phyloP scores from a whole-genome alignment of 2,888 invertebrate genomes.

The Tinea pellionella region DNA sequence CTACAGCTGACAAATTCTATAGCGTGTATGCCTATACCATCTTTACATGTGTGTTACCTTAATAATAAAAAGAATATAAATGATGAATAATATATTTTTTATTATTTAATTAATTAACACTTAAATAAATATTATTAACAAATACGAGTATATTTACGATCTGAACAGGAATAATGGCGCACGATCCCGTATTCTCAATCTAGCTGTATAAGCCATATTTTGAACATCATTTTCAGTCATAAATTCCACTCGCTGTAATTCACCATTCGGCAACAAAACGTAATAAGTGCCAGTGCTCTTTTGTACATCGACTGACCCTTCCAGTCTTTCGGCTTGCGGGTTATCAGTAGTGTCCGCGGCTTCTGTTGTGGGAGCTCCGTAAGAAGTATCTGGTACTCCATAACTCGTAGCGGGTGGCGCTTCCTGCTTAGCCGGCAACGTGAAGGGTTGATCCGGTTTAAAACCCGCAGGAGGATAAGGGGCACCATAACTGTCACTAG shows the following conservation, averaged over 20 bases:
- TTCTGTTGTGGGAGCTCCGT: slow-evolving; percentile 22
- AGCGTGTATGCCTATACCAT: no score
- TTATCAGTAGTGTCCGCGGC: slow-evolving; percentile 31
- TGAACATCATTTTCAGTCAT: slow-evolving; percentile 55
- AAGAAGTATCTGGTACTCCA: slow-evolving; percentile 25
- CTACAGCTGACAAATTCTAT: no score
- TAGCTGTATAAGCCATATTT: slow-evolving; percentile 73
- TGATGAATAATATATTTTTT: no score
- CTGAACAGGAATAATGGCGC: slow-evolving; percentile 29
- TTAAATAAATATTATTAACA: no score
- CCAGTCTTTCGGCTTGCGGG: slow-evolving; percentile 40
- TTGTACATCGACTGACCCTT: slow-evolving; percentile 46
- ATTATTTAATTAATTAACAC: no score
- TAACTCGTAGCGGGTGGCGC: slow-evolving; percentile 34
- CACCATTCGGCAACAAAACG: slow-evolving; percentile 72
- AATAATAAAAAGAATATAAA: no score
- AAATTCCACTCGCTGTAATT: slow-evolving; percentile 71
- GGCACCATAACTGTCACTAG: slow-evolving; percentile 33
- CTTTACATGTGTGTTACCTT: no score
- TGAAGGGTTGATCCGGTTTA: slow-evolving; percentile 49
- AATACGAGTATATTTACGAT: not conserved
- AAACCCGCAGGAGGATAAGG: slow-evolving; percentile 56
- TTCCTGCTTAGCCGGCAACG: slow-evolving; percentile 39
- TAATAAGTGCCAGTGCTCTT: slow-evolving; percentile 72
- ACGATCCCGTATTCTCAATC: slow-evolving; percentile 47